A percentile compares a stretch with the other conserved stretches of the same genome.
Evolutionary conservation across 2,113 vertebrate genomes (phyloP).

Genomic region (Protomyctophum bolini): DNA sequence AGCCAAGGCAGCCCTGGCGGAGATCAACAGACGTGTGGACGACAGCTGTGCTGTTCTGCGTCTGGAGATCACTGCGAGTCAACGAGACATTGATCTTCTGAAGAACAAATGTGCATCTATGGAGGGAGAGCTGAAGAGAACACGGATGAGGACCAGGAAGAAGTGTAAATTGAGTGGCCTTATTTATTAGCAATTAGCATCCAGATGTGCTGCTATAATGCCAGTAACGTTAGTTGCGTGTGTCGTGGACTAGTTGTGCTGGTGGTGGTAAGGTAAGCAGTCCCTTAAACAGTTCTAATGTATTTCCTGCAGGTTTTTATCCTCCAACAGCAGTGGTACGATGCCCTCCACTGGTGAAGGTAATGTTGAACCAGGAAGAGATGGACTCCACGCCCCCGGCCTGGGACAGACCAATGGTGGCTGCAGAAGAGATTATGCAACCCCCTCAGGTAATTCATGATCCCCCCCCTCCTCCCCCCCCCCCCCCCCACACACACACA

Average conservation of each 20-base stretch:
- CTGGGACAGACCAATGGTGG: conserved; percentile 29
- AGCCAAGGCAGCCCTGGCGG: conserved; percentile 69
- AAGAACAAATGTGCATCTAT: conserved; percentile 64
- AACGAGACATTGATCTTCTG: conserved; percentile 71
- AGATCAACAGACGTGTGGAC: conserved; percentile 72
- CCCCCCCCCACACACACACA: no score
- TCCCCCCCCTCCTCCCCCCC: no score
- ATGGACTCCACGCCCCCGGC: conserved; percentile 3
- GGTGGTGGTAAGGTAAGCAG: no score
- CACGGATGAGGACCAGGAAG: conserved; percentile 52
- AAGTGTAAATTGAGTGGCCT: conserved; percentile 47
- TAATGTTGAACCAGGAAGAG: conserved; percentile 13
- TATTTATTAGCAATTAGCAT: not conserved
- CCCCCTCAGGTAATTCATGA: conserved; percentile 23
- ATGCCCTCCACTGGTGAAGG: conserved; percentile 10
- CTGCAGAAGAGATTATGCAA: conserved; percentile 16
- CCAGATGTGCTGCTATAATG: not conserved
- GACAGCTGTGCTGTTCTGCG: conserved; percentile 71
- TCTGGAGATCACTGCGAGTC: conserved; percentile 70
- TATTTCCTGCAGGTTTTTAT: conserved; percentile 4
- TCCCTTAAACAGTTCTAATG: not conserved
- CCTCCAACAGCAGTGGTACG: not conserved
- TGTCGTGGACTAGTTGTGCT: not conserved
- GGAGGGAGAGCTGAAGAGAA: conserved; percentile 72
- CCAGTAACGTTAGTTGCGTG: not conserved